A percentile compares a stretch with the other conserved stretches of the same genome.
phyloP scores from a whole-genome alignment of 2,113 vertebrate species.

The Microtus montanus region DNA sequence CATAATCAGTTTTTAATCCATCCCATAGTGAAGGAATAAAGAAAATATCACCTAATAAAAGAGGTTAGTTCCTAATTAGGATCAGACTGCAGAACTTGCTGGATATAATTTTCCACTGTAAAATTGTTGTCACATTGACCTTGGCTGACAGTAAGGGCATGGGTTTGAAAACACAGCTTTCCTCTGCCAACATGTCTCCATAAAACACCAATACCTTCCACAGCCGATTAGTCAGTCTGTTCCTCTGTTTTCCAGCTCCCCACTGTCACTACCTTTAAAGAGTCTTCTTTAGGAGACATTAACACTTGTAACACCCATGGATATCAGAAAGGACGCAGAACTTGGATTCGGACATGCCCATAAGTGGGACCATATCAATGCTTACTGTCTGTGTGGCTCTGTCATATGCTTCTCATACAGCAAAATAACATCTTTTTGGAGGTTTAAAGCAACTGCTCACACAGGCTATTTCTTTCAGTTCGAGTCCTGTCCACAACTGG shows the following conservation, averaged over 20 bases:
- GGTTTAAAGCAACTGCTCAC: neutral
- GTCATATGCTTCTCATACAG: neutral
- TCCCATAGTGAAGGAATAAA: constrained; percentile 69
- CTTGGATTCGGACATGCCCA: neutral
- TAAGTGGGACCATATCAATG: neutral
- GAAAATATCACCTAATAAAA: constrained; percentile 74
- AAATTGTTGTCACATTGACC: constrained; percentile 69
- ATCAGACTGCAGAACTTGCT: constrained; percentile 45
- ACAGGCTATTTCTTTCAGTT: neutral
- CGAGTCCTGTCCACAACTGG: neutral
- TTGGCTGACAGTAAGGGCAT: constrained; percentile 73
- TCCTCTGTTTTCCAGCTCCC: neutral
- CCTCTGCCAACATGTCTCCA: constrained; percentile 26
- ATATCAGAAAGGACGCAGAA: neutral
- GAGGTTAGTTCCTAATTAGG: constrained; percentile 68
- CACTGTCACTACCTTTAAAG: neutral
- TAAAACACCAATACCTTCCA: constrained; percentile 38
- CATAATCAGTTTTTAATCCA: neutral
- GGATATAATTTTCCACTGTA: constrained; percentile 74
- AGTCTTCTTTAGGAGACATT: constrained; percentile 10
- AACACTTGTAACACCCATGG: neutral
- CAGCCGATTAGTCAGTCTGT: constrained; percentile 4
- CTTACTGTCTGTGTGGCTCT: neutral
- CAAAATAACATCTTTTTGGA: neutral
- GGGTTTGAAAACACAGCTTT: constrained; percentile 73